Percentiles rank a stretch among this genome's conserved stretches.
Conservation (phyloP, 2,797 vertebrate genomes). For the Hippoglossus hippoglossus region DNA sequence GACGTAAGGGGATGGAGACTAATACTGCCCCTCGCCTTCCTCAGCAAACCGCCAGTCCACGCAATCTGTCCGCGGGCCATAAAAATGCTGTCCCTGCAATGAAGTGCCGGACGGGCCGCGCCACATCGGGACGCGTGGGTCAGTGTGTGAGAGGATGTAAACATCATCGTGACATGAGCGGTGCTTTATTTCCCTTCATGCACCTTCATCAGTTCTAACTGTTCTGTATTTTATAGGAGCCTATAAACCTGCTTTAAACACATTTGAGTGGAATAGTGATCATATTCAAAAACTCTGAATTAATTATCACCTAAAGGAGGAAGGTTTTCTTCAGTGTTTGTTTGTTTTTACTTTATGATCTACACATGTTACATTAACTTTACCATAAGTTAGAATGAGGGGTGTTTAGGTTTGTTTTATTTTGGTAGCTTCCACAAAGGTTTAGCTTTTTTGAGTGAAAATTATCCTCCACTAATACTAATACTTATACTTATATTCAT, state of each 20-base stretch:
- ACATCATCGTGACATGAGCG: conserved; percentile 27
- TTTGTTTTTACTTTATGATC: too few species aligned
- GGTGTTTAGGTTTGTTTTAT: too few species aligned
- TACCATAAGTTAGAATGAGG: too few species aligned
- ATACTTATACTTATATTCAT: too few species aligned
- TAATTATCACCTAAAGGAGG: too few species aligned
- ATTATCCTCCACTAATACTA: too few species aligned
- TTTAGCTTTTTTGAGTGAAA: too few species aligned
- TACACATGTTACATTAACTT: too few species aligned
- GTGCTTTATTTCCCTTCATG: neutral
- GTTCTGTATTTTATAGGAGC: neutral
- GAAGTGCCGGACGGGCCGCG: conserved; percentile 25
- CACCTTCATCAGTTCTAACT: neutral
- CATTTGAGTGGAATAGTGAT: too few species aligned
- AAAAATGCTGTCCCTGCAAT: conserved; percentile 57
- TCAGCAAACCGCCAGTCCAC: conserved; percentile 62
- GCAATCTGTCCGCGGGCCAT: conserved; percentile 62
- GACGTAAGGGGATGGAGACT: conserved; percentile 78
- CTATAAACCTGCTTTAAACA: conserved; percentile 1
- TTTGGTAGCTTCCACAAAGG: too few species aligned
- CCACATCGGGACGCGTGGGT: neutral
- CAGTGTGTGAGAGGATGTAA: conserved; percentile 19
- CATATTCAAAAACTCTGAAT: too few species aligned
- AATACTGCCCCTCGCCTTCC: conserved; percentile 63
- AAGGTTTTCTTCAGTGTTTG: too few species aligned